phyloP scores from a whole-genome alignment of 92 coral and sea anemone genomes.

The Siderastrea siderea region DNA sequence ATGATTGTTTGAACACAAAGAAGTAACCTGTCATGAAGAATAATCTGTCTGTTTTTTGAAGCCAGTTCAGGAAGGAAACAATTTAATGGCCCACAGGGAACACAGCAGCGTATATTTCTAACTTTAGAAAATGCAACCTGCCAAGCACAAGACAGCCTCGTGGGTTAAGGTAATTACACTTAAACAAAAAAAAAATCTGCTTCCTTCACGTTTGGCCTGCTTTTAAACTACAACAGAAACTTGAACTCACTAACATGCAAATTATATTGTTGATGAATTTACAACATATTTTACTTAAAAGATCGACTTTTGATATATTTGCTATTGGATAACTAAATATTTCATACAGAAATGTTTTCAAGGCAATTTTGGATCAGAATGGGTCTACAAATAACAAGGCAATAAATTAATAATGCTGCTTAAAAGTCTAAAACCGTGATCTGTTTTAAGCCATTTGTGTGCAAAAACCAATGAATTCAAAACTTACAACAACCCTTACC shows the following conservation, averaged over 20 bases:
- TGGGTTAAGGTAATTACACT: slow-evolving; percentile 21
- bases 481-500: neutral
- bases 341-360: neutral
- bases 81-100: neutral
- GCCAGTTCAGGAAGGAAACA: slow-evolving; percentile 1
- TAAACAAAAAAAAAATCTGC: neutral
- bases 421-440: too few species aligned
- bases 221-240: neutral
- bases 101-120: neutral
- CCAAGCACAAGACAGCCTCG: neutral
- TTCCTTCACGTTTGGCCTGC: neutral
- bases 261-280: neutral
- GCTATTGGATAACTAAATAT: too few species aligned
- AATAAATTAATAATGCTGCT: neutral
- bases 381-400: neutral
- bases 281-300: too few species aligned
- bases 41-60: neutral
- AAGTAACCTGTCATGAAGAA: neutral
- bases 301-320: neutral
- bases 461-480: neutral
- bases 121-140: neutral
- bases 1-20: neutral
- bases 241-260: neutral
- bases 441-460: neutral
- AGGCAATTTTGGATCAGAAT: neutral